Evolutionary conservation across 2,113 vertebrate genomes (phyloP).

Genomic region (Perognathus longimembris): DNA sequence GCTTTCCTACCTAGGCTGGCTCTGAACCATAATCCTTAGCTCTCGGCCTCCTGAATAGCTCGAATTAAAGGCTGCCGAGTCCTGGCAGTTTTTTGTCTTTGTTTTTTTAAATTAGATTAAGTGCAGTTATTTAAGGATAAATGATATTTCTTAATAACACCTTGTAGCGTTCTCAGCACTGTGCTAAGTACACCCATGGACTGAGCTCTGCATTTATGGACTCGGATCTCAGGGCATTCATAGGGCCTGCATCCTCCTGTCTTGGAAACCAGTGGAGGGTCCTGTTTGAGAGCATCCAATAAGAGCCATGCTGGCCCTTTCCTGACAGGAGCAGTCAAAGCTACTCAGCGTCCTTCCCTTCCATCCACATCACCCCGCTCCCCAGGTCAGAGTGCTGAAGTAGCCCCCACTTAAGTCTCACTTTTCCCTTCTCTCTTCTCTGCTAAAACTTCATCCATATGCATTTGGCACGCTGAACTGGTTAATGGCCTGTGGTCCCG

Average conservation of each 20-base stretch:
- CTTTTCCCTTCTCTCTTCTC: background rate
- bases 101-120: slow-evolving; percentile 1
- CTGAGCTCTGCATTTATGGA: background rate
- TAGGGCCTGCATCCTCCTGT: background rate
- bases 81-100: no score
- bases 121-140: slow-evolving; percentile 3
- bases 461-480: background rate
- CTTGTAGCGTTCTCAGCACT: background rate
- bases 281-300: background rate
- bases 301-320: rapidly evolving
- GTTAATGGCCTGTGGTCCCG: background rate
- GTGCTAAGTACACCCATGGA: no score
- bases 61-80: no score
- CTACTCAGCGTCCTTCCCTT: background rate
- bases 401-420: background rate
- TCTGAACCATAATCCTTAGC: no score
- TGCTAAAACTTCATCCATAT: background rate
- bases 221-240: background rate
- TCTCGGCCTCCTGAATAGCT: no score
- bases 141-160: background rate
- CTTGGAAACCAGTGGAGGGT: background rate
- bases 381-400: background rate
- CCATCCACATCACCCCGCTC: rapidly evolving
- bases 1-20: no score
- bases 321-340: background rate